Conservation (phyloP, 92 coral and sea anemone genomes). For the Desmophyllum pertusum region DNA sequence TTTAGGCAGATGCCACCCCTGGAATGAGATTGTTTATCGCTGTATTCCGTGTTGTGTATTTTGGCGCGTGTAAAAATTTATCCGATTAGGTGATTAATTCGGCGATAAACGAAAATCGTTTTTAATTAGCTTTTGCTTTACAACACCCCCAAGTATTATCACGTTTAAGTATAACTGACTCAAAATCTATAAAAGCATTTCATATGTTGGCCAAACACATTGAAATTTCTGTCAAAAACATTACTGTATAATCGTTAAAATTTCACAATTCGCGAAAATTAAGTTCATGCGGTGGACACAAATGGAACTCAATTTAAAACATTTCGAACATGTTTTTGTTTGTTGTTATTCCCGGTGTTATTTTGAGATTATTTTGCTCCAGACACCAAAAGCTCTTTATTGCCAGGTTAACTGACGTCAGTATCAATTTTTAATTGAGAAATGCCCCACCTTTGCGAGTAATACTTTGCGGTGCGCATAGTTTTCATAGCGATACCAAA, state of each 20-base stretch:
- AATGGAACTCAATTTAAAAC: not conserved
- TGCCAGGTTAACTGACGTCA: not conserved
- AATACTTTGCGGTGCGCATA: constrained; percentile 7
- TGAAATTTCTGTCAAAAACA: not conserved
- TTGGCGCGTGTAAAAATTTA: not conserved
- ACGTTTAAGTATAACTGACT: not conserved
- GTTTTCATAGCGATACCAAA: not conserved
- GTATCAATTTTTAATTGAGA: not conserved
- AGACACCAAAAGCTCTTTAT: constrained; percentile 11
- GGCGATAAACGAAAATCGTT: not conserved
- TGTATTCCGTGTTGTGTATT: not conserved
- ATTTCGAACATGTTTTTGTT: constrained; percentile 1
- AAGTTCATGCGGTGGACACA: no score
- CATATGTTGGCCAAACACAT: not conserved
- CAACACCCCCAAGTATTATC: not conserved
- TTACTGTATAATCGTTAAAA: not conserved
- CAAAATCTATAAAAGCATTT: not conserved
- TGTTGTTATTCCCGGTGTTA: no score
- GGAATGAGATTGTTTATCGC: not conserved
- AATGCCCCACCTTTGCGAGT: not conserved
- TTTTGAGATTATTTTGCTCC: no score
- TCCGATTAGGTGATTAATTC: not conserved
- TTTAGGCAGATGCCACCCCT: not conserved
- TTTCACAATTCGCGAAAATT: not conserved
- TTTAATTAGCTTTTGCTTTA: not conserved